These are phyloP conservation scores for Drosophila willistoni DNA, from an alignment of 1,140 invertebrate species.

Conservation along the genomic window DNA sequence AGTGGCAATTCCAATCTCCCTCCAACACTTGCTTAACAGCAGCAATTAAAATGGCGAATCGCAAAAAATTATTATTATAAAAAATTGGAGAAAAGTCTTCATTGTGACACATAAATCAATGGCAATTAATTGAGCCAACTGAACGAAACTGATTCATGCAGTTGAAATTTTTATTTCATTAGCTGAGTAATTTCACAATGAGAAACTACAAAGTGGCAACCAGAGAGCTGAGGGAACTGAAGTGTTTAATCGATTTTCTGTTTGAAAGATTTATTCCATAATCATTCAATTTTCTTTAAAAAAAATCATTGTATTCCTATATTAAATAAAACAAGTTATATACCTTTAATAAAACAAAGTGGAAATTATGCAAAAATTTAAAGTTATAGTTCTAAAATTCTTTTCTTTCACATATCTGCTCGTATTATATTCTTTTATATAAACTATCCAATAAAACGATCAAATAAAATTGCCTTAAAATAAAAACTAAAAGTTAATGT, in stretches of 20 bases:
- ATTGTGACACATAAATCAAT: conserved; percentile 58
- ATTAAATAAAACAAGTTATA: too few relatives aligned
- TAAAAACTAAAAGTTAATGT: too few relatives aligned
- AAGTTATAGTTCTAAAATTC: too few relatives aligned
- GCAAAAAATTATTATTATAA: conserved; percentile 37
- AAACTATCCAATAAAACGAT: too few relatives aligned
- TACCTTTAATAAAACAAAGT: too few relatives aligned
- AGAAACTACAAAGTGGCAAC: conserved; percentile 1
- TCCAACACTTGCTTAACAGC: conserved; percentile 12
- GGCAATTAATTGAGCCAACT: conserved; percentile 51
- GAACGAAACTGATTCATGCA: conserved; percentile 54
- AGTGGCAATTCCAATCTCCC: conserved; percentile 11
- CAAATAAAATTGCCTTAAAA: too few relatives aligned
- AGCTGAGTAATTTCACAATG: not conserved
- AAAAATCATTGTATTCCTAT: too few relatives aligned
- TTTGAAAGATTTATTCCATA: too few relatives aligned
- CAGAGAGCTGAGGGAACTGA: not conserved
- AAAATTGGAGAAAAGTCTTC: conserved; percentile 9
- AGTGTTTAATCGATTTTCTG: not conserved
- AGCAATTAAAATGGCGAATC: conserved; percentile 53
- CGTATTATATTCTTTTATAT: too few relatives aligned
- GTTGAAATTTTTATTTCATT: conserved; percentile 15
- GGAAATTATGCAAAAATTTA: too few relatives aligned
- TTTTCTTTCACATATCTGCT: too few relatives aligned
- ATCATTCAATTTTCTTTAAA: too few relatives aligned